phyloP scores from a whole-genome alignment of 53 echinoderm and acorn worm species.

The Zoroaster sp. region DNA sequence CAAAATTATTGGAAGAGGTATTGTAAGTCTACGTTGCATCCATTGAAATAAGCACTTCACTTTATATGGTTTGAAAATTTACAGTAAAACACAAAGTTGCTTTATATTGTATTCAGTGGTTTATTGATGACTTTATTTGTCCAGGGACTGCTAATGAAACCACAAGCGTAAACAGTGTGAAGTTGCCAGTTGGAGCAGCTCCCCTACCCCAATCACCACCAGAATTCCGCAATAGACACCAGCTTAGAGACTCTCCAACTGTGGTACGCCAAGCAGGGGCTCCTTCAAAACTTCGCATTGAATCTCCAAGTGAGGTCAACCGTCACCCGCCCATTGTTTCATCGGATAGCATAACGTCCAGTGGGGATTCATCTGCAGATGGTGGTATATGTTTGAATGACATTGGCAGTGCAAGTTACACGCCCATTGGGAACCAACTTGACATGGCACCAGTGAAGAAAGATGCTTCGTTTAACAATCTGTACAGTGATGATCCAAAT shows the following conservation, averaged over 20 bases:
- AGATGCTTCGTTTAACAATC: not conserved
- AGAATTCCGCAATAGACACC: slow-evolving; percentile 15
- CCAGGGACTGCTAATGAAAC: not conserved
- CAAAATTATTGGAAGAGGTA: no score
- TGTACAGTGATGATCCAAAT: not conserved
- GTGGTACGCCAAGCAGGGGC: not conserved
- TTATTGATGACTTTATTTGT: not conserved
- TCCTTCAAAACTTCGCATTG: not conserved
- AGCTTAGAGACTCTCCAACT: not conserved
- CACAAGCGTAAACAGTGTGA: not conserved
- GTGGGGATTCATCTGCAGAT: slow-evolving; percentile 40
- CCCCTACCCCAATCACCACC: slow-evolving; percentile 7
- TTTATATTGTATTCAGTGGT: no score
- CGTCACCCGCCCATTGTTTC: slow-evolving; percentile 31
- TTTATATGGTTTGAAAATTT: no score
- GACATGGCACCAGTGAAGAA: not conserved
- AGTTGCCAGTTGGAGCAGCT: slow-evolving; percentile 5
- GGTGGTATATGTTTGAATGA: slow-evolving; percentile 6
- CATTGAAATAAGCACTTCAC: no score
- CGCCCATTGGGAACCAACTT: not conserved
- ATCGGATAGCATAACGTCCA: slow-evolving; percentile 46
- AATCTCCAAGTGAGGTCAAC: not conserved
- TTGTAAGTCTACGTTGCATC: no score
- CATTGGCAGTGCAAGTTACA: not conserved
- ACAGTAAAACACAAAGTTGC: no score